Base-by-base conservation (phyloP, 1,140 invertebrate genomes). In the Colletes gigas region DNA sequence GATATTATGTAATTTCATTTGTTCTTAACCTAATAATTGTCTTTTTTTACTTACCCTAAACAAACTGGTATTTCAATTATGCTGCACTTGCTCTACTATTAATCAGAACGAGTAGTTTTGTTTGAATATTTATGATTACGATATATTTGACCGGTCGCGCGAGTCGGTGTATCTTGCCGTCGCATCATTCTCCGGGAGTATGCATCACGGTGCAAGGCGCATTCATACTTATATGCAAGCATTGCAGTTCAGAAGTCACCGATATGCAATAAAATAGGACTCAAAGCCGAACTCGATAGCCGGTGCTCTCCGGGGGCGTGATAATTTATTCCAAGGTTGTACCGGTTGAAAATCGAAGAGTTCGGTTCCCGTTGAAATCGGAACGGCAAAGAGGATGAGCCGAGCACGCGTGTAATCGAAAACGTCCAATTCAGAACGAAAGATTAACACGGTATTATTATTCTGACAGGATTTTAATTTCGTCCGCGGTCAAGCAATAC, bases 381-480 rank as follows among this genome's bases (percentile, higher is more conserved):
- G 55, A 79, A 69, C 52, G 57, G 65, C 17, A 30, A 73, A 21
- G 39, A 47, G 72, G 67, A 73, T 59, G 59, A 84, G 68, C 44
- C 78, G 55, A 68, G 63, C 72, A 84, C 52, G 41, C 80, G 62
- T 89, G 89, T 90, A 92, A 91, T 90, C 91, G 89, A 90, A 91
- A 92, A 93, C 90, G 88, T 92, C 89, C 90, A 92, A 92, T 90
- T 92, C 88, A 83, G 75, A 91, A 90, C 88, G 88, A 88, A 72
- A 85, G 62, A 91, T 91, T 91, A 90, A 82, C 88, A 85, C 86
- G 88, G 90, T 92, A 91, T 92, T 91, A 93, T 92, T 91, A 90
- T 91, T 91, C 90, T 91, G 92, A 93, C 92, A 93, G 92, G 89
- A 91, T 92, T 90, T 93, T 92, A 93, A 93, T 93, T 93, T 92